Conservation (phyloP, 2,113 vertebrate species). For the Oncorhynchus clarkii region DNA sequence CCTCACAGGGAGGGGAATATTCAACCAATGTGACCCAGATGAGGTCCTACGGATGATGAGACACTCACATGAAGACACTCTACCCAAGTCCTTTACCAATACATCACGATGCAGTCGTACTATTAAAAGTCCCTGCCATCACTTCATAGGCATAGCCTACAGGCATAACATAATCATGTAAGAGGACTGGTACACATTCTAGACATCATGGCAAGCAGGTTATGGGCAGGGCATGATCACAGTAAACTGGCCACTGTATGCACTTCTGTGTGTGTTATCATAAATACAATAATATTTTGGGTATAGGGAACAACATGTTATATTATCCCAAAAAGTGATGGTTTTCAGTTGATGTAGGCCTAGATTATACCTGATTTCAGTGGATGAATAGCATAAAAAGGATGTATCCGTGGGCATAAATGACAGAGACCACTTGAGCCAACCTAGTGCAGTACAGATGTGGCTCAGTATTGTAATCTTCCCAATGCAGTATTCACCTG, state of each 20-base stretch:
- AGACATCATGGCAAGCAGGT: not conserved
- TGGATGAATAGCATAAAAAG: too few relatives aligned
- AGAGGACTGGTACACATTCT: not conserved
- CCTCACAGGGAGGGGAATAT: slow-evolving; percentile 52
- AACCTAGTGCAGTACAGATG: too few relatives aligned
- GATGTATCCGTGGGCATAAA: too few relatives aligned
- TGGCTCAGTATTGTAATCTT: too few relatives aligned
- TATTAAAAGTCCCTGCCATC: not conserved
- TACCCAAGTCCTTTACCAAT: not conserved
- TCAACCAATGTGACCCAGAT: slow-evolving; percentile 50
- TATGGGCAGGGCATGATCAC: not conserved
- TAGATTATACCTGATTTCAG: not conserved
- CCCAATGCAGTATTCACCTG: too few relatives aligned
- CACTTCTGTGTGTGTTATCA: not conserved
- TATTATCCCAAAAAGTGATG: not conserved
- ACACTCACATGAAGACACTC: slow-evolving; percentile 25
- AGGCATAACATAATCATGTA: not conserved
- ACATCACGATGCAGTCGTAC: too few relatives aligned
- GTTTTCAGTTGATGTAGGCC: not conserved
- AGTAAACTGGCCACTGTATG: not conserved
- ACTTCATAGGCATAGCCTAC: not conserved
- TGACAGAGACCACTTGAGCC: too few relatives aligned
- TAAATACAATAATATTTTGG: too few relatives aligned
- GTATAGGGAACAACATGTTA: not conserved
- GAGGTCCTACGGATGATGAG: slow-evolving; percentile 38